phyloP scores from a whole-genome alignment of 1,140 invertebrate genomes.

The Ceratosolen solmsi region DNA sequence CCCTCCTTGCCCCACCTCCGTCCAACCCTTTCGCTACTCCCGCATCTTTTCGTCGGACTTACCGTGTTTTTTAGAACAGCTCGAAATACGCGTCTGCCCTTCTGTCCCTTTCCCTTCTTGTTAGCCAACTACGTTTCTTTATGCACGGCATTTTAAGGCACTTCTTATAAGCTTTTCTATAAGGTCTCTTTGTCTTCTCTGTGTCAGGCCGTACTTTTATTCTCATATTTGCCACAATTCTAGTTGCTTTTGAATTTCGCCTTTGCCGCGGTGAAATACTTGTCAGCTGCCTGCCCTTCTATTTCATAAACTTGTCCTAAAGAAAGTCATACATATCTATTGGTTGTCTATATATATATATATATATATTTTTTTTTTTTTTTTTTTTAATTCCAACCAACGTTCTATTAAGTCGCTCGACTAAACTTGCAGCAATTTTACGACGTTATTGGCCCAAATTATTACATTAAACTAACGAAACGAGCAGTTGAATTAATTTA shows the following conservation, averaged over 20 bases:
- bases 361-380: no score
- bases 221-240: not conserved
- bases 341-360: no score
- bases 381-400: no score
- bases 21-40: not conserved
- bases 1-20: conserved; percentile 34
- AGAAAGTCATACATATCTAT: no score
- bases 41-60: not conserved
- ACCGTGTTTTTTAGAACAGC: not conserved
- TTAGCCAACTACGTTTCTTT: no score
- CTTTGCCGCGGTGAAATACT: not conserved
- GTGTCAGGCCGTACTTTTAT: not conserved
- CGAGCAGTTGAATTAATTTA: not conserved
- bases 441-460: no score
- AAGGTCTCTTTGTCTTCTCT: no score
- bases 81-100: not conserved
- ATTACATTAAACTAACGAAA: no score
- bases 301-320: no score
- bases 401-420: no score
- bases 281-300: not conserved
- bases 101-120: not conserved
- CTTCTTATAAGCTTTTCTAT: no score
- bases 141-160: not conserved
- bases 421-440: no score
- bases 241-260: not conserved